Percentiles rank a stretch among this genome's conserved stretches.
Conservation (phyloP, 2,888 invertebrate genomes). For the Archips xylosteana region DNA sequence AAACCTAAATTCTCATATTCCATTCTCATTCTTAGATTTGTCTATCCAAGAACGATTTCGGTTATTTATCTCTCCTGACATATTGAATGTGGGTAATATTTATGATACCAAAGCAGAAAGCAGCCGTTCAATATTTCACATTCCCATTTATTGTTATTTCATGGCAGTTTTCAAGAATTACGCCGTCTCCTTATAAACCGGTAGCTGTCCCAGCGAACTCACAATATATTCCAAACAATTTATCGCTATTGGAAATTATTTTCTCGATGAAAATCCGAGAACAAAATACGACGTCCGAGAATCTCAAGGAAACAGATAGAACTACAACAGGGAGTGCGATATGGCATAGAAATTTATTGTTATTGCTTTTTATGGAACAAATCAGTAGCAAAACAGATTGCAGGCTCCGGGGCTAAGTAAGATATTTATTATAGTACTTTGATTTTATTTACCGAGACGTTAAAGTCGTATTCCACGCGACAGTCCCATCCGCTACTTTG, state of each 20-base stretch:
- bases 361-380: conserved; percentile 54
- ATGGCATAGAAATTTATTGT: conserved; percentile 53
- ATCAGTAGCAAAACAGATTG: conserved; percentile 54
- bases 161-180: conserved; percentile 42
- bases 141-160: conserved; percentile 35
- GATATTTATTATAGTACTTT: conserved; percentile 42
- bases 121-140: conserved; percentile 21
- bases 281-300: conserved; percentile 44
- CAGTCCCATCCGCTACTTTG: conserved; percentile 31
- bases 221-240: conserved; percentile 69
- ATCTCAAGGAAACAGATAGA: conserved; percentile 29
- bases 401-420: conserved; percentile 36
- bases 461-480: conserved; percentile 20
- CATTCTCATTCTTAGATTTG: neutral
- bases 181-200: conserved; percentile 55
- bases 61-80: conserved; percentile 2
- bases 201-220: conserved; percentile 58
- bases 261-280: conserved; percentile 65
- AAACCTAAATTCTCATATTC: neutral
- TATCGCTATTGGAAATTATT: conserved; percentile 71
- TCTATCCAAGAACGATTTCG: neutral
- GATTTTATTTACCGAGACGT: conserved; percentile 37
- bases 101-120: conserved; percentile 26
- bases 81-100: neutral
- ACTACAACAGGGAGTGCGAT: conserved; percentile 44